Base-by-base conservation (phyloP, 2,888 invertebrate species). In the Unio delphinus region DNA sequence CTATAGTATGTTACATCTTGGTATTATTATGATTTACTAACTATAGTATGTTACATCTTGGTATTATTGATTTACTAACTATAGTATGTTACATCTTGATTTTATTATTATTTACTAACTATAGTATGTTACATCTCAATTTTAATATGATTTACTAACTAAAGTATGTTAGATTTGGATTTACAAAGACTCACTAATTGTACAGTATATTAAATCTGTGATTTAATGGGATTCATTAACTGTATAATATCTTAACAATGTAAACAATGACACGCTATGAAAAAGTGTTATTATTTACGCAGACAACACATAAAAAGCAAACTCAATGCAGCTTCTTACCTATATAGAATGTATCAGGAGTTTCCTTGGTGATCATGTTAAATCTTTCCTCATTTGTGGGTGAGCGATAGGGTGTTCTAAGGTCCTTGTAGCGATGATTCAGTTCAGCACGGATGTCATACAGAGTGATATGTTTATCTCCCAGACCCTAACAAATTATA, bases 391-490 rank as follows among this genome's bases (percentile, higher is more conserved):
- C 97, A 0, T 94, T 92, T 73, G 94, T 95, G 0, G 96, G 94
- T 57, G 96, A 93, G 62, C 93, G 92, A 90, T 94, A 98, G 0
- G 94, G 90, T 4, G 93, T 93, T 74, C 98, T 92, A 56, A 96
- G 92, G 88, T 99, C 98, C 89, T 97, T 97, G 79, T 88, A 89
- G 66, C 98, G 92, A 87, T 95, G 94, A 90, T 96, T 98, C 82
- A 99, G 91, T 91, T 99, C 99, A 0, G 96, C 96, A 80, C 98
- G 92, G 73, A 99, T 99, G 88, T 99, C 99, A 87, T 99, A 99
- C 62, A 99, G 90, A 0, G 99, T 99, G 72, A 97, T 97, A 85
- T 90, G 90, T 79, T 92, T 92, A 84, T 92, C 91, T 63, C 92
- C 92, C 82, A 91, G 92, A 17, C 95, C 95, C 92, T 95, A 45